Evolutionary conservation across 23 tunicate genomes (phyloP).

Genomic region (Clavelina lepadiformis): DNA sequence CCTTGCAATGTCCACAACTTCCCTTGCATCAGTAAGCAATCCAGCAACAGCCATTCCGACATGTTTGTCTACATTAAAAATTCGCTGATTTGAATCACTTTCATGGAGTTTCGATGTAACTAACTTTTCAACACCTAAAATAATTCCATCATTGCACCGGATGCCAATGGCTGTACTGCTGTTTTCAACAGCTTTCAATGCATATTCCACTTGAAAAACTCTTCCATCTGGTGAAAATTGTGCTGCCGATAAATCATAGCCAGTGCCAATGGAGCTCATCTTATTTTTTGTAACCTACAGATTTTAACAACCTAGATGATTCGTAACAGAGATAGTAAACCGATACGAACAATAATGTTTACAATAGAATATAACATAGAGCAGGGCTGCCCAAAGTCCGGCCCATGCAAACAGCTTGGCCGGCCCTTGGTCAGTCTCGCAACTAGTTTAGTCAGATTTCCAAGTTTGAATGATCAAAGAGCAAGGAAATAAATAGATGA

Average conservation of each 20-base stretch:
- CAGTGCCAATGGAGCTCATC: constrained; percentile 98
- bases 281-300: too few species aligned
- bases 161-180: constrained; percentile 94
- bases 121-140: constrained; percentile 88
- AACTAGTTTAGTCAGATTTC: too few species aligned
- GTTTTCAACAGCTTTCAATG: constrained; percentile 96
- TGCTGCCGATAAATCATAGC: constrained; percentile 93
- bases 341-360: too few species aligned
- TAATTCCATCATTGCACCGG: constrained; percentile 86
- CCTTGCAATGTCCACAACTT: constrained; percentile 83
- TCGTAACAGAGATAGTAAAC: too few species aligned
- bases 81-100: constrained; percentile 66
- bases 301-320: too few species aligned
- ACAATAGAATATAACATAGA: too few species aligned
- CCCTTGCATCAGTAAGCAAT: constrained; percentile 88
- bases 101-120: constrained; percentile 78
- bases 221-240: constrained; percentile 98
- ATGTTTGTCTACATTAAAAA: constrained; percentile 91
- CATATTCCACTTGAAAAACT: constrained; percentile 98
- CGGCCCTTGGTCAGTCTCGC: too few species aligned
- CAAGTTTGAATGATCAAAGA: too few species aligned
- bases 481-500: too few species aligned
- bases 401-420: too few species aligned
- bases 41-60: constrained; percentile 98
- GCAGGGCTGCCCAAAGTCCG: too few species aligned